A percentile compares a stretch with the other conserved stretches of the same genome.
phyloP scores from a whole-genome alignment of 2,888 invertebrate genomes.

The Exocentrus adspersus region DNA sequence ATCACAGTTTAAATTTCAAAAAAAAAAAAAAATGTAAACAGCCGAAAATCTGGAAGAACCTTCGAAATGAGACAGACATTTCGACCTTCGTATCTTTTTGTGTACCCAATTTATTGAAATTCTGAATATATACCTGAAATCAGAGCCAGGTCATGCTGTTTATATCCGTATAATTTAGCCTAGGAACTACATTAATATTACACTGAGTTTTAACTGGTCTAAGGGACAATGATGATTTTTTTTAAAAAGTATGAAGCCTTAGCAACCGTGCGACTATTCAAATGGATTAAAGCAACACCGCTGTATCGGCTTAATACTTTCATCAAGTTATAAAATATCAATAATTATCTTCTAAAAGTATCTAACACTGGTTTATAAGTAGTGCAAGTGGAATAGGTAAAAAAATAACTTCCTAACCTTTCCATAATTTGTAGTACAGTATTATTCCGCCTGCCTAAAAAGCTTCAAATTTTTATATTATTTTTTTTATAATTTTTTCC shows the following conservation, averaged over 20 bases:
- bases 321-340: not conserved
- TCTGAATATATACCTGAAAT: not conserved
- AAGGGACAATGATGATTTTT: not conserved
- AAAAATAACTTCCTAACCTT: not conserved
- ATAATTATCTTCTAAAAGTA: not conserved
- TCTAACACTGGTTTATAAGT: not conserved
- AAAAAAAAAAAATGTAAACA: not conserved
- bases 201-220: not conserved
- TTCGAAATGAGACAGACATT: no score
- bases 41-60: not conserved
- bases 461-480: not conserved
- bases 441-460: not conserved
- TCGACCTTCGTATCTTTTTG: no score
- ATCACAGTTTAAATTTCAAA: not conserved
- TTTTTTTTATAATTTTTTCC: not conserved
- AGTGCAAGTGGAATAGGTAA: not conserved
- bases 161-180: not conserved
- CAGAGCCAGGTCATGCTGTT: not conserved
- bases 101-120: no score
- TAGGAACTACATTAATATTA: not conserved
- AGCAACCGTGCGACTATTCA: not conserved
- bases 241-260: not conserved
- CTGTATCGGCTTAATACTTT: not conserved
- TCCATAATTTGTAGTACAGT: not conserved
- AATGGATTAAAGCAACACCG: no score